Percentiles rank a stretch among this genome's conserved stretches.
phyloP scores from a whole-genome alignment of 2,797 vertebrate species.

The Adrianichthys oophorus region DNA sequence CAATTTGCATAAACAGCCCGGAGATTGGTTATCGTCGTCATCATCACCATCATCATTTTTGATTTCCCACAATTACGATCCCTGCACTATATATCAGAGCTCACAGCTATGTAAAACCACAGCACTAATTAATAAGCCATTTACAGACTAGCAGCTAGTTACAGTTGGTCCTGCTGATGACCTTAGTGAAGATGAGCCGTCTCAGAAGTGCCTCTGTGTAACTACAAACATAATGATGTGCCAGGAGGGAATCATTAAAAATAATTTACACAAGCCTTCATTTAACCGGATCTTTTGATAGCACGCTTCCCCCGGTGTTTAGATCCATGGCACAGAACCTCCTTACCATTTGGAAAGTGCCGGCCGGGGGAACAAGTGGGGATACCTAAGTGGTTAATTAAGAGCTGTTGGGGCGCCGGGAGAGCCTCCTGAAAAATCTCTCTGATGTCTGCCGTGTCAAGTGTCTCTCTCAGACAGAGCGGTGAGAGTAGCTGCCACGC shows the following conservation, averaged over 20 bases:
- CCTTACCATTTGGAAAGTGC: slow-evolving; percentile 93
- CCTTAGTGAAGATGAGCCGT: slow-evolving; percentile 93
- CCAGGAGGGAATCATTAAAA: slow-evolving; percentile 99
- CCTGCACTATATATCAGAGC: slow-evolving; percentile 98
- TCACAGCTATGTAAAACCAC: slow-evolving; percentile 98
- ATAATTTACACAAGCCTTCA: slow-evolving; percentile 99
- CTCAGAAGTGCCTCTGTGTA: slow-evolving; percentile 99
- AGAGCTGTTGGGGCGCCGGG: slow-evolving; percentile 95
- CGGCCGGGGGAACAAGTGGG: slow-evolving; percentile 89
- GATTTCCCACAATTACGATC: slow-evolving; percentile 97
- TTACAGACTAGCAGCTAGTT: slow-evolving; percentile 98
- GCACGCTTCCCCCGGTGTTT: slow-evolving; percentile 94
- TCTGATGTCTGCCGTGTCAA: slow-evolving; percentile 99
- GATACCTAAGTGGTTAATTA: slow-evolving; percentile 99
- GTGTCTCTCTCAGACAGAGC: slow-evolving; percentile 97
- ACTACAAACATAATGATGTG: slow-evolving; percentile 99
- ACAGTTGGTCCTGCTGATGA: slow-evolving; percentile 95
- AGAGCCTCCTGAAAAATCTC: slow-evolving; percentile 98
- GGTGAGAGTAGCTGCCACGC: slow-evolving; percentile 91
- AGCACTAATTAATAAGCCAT: slow-evolving; percentile 99
- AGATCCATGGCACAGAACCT: slow-evolving; percentile 88
- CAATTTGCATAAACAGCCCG: slow-evolving; percentile 99
- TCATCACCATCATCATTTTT: slow-evolving; percentile 83
- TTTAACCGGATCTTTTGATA: slow-evolving; percentile 99
- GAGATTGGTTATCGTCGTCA: slow-evolving; percentile 95